A percentile compares a stretch with the other conserved stretches of the same genome.
These are phyloP conservation scores for Zophobas morio DNA, from an alignment of 1,140 invertebrate genomes.

Conservation along the genomic window DNA sequence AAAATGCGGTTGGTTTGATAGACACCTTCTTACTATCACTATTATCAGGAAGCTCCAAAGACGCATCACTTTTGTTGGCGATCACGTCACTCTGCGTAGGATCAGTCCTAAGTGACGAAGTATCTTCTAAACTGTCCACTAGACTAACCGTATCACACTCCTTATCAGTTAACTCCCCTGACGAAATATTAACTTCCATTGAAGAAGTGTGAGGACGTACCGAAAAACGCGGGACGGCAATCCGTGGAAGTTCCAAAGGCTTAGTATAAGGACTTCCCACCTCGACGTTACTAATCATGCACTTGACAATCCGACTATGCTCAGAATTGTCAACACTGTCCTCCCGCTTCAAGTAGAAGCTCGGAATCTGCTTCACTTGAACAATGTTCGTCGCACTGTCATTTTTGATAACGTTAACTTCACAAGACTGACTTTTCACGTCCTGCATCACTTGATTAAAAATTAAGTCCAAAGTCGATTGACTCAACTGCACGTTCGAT, in stretches of 20 bases:
- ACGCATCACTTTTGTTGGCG: constrained; percentile 22
- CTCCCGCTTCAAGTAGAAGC: constrained; percentile 56
- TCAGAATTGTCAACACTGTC: constrained; percentile 41
- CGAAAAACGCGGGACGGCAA: constrained; percentile 70
- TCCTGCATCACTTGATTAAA: constrained; percentile 64
- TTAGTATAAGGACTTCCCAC: constrained; percentile 68
- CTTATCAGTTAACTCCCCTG: constrained; percentile 69
- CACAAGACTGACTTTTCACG: constrained; percentile 50
- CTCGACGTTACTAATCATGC: constrained; percentile 65
- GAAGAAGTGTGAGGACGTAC: constrained; percentile 72
- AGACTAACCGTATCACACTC: constrained; percentile 73
- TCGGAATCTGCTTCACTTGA: constrained; percentile 49
- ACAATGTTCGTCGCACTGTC: constrained; percentile 26
- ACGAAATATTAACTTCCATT: constrained; percentile 75
- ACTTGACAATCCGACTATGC: constrained; percentile 53
- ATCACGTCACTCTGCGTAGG: constrained; percentile 1
- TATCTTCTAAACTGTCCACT: constrained; percentile 75
- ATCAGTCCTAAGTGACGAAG: constrained; percentile 68
- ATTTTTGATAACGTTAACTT: constrained; percentile 49
- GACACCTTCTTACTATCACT: constrained; percentile 64
- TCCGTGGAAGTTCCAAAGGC: constrained; percentile 61
- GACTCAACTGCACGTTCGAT: constrained; percentile 63
- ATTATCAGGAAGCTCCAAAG: constrained; percentile 63
- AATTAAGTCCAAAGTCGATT: constrained; percentile 62
- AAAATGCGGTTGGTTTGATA: constrained; percentile 71